phyloP scores from a whole-genome alignment of 2,113 vertebrate species.

The Platysternon megacephalum region DNA sequence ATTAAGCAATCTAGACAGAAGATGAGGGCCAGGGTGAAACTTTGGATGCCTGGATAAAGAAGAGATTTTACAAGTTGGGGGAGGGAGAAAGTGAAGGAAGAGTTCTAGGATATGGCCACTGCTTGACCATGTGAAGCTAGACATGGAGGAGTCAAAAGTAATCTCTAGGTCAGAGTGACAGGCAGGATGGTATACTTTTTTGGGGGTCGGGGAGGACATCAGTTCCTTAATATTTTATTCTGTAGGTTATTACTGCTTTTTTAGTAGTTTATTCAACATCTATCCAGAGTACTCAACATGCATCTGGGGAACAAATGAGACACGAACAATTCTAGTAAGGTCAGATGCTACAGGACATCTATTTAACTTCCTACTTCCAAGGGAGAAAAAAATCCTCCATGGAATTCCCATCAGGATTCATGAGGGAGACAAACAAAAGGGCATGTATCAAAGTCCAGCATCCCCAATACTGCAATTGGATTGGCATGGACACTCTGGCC shows the following conservation, averaged over 20 bases:
- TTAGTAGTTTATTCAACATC: not conserved
- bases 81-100: not conserved
- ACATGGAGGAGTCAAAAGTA: not conserved
- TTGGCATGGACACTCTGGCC: not conserved
- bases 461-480: not conserved
- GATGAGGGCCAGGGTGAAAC: not conserved
- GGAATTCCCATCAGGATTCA: not conserved
- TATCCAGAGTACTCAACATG: not conserved
- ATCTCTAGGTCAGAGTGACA: not conserved
- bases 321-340: not conserved
- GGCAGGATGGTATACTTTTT: not conserved
- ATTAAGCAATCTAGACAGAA: not conserved
- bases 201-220: fast-evolving
- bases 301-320: not conserved
- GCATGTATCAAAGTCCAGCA: not conserved
- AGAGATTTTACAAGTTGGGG: not conserved
- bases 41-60: not conserved
- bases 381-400: not conserved
- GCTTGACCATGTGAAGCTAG: not conserved
- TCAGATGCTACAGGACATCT: too few relatives aligned
- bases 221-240: not conserved
- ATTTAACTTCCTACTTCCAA: not conserved
- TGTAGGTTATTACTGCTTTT: not conserved
- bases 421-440: not conserved
- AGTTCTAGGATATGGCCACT: not conserved